Evolutionary conservation across 2,888 invertebrate species (phyloP), one percentile per base, ranked within the genome.

Genomic region (Plebejus anna): DNA sequence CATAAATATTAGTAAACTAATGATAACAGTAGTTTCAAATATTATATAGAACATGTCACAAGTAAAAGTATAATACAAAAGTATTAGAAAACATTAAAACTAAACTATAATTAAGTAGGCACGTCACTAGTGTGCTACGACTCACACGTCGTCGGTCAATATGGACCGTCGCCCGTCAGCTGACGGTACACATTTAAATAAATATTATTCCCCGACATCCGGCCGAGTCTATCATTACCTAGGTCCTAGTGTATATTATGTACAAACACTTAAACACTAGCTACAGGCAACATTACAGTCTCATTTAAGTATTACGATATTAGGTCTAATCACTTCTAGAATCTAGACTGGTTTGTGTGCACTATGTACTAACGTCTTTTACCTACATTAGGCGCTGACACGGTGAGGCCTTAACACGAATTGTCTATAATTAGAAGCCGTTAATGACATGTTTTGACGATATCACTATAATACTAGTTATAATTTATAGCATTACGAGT

Each of bases 281-380:
- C 79, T 79, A 83, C 79, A 86, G 86, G 86, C 86, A 86, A 84
- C 84, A 79, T 80, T 84, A 85, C 86, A 84, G 84, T 84, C 84
- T 84, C 82, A 82, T 82, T 79, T 78, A 79, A 79, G 79, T 80
- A 78, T 76, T 72, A 76, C 59, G 76, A 76, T 76, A 76, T 61
- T 72, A 61, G 22, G 59, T 59, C 59, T 70, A 76, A 72, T 42
- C 22, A 71, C 42, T 47, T 4, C 0, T 16, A 16, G n/a, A 71
- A 22, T 51, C 73, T 73, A 73, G 73, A 73, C 73, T 73, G 73
- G 73, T 51, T 55, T 51, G 47, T 55, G 32, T 73, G 73, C 51
- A 73, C 55, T 73, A 32, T 32, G 42, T 66, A 11, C 28, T 59
- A 7, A 22, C 59, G 59, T 7, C 7, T 59, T 22, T 22, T 22